A percentile compares a stretch with the other conserved stretches of the same genome.
phyloP scores from a whole-genome alignment of 1,140 invertebrate genomes.

The Adelges cooleyi region DNA sequence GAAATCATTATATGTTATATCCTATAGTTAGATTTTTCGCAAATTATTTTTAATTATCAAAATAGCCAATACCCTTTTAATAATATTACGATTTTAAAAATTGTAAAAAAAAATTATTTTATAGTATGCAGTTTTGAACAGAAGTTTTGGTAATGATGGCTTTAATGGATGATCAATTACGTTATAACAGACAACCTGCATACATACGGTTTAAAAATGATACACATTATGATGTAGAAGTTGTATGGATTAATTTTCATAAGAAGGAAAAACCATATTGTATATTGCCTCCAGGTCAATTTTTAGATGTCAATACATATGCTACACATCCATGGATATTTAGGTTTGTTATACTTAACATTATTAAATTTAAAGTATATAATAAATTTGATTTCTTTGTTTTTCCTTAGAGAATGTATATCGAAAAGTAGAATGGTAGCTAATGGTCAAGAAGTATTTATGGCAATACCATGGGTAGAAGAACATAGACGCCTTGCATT shows the following conservation, averaged over 20 bases:
- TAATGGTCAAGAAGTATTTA: slow-evolving; percentile 7
- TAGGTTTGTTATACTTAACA: neutral
- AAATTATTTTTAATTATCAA: no score
- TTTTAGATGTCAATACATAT: slow-evolving; percentile 10
- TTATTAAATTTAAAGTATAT: no score
- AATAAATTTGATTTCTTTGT: no score
- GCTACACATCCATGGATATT: slow-evolving; percentile 11
- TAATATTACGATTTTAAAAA: no score
- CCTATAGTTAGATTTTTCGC: no score
- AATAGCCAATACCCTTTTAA: no score
- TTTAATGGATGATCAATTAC: no score
- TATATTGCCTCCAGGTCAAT: neutral
- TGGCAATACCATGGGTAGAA: neutral
- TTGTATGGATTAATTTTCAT: neutral
- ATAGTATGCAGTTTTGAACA: no score
- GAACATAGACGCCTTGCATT: neutral
- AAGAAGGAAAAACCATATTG: neutral
- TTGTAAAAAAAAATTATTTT: no score
- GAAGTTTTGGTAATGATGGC: no score
- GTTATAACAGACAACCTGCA: neutral
- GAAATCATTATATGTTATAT: no score
- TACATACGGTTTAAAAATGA: slow-evolving; percentile 12
- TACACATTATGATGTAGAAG: neutral
- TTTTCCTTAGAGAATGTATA: neutral
- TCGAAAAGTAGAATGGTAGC: slow-evolving; percentile 1